Percentiles rank a stretch among this genome's conserved stretches.
phyloP scores from a whole-genome alignment of 1,140 invertebrate species.

The Leptonema lineaticorne region DNA sequence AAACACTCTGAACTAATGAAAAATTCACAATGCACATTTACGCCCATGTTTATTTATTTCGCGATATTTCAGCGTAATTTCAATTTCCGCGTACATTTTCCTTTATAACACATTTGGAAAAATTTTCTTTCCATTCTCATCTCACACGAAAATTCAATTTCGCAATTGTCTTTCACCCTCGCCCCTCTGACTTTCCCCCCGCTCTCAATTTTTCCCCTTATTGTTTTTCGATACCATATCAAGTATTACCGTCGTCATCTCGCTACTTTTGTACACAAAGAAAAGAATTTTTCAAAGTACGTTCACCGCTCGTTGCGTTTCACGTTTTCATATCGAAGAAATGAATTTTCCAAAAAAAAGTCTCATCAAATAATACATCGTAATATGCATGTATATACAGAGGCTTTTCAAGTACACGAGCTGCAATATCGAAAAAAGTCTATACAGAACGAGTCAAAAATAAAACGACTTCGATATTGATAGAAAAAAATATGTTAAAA shows the following conservation, averaged over 20 bases:
- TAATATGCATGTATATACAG: too few relatives aligned
- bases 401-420: too few relatives aligned
- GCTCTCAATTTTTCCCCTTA: slow-evolving; percentile 19
- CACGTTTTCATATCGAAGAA: slow-evolving; percentile 5
- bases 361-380: too few relatives aligned
- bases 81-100: neutral
- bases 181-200: too few relatives aligned
- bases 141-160: slow-evolving; percentile 16
- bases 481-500: too few relatives aligned
- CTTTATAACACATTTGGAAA: neutral
- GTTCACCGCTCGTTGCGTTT: neutral
- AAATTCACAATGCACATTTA: neutral
- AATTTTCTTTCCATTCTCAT: slow-evolving; percentile 17
- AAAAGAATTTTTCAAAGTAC: slow-evolving; percentile 4
- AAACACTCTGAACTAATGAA: too few relatives aligned
- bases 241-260: slow-evolving; percentile 14
- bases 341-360: neutral
- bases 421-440: too few relatives aligned
- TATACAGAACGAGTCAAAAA: too few relatives aligned
- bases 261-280: neutral
- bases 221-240: slow-evolving; percentile 23
- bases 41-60: neutral
- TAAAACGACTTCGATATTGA: too few relatives aligned
- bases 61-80: slow-evolving; percentile 13
- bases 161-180: slow-evolving; percentile 19